Evolutionary conservation across 1,140 invertebrate species (phyloP), one percentile per base, ranked within the genome.

Genomic region (Temnothorax nylanderi): DNA sequence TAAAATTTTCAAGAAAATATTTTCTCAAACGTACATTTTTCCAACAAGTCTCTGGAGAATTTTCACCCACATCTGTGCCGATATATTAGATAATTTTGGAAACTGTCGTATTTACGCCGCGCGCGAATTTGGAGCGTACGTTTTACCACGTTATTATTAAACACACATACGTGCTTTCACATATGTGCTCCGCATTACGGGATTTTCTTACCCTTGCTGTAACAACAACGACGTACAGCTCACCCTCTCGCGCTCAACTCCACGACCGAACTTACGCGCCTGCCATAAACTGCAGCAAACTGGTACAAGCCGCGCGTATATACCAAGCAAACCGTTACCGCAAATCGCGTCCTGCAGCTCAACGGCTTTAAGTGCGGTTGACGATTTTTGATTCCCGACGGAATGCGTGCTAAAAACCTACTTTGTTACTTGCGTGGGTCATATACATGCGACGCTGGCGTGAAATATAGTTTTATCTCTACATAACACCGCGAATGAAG

Each of bases 281-380:
- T 2, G 67, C 26, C 10, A 34, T 80, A 75, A 88, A 88, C 77
- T 64, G 86, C 49, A 69, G 86, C 49, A 69, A 87, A 87, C 54
- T 75, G 41, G n/a, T 67, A 56, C 47, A 67, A 60, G 69, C 47
- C 18, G 58, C 51, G 16, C 64, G 64, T 76, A n/a, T 62, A 1
- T 26, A 26, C 26, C 26, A 26, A 26, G 26, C 54, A 47, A 71
- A 47, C 41, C 62, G 21, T 72, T 26, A 47, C 86, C 56, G 41
- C 78, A 75, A 87, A 85, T 89, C 60, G 60, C 77, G 75, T 41
- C 67, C 37, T 44, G 26, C 49, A 32, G 80, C 37, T 21, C 18
- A 44, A 67, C 11, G 64, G 37, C 41, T 67, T 26, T 72, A 58
- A 56, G 49, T 58, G 67, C 37, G n/a, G 32, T 60, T 49, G 21